Evolutionary conservation across 2,797 vertebrate genomes (phyloP).

Genomic region (Characodon lateralis): DNA sequence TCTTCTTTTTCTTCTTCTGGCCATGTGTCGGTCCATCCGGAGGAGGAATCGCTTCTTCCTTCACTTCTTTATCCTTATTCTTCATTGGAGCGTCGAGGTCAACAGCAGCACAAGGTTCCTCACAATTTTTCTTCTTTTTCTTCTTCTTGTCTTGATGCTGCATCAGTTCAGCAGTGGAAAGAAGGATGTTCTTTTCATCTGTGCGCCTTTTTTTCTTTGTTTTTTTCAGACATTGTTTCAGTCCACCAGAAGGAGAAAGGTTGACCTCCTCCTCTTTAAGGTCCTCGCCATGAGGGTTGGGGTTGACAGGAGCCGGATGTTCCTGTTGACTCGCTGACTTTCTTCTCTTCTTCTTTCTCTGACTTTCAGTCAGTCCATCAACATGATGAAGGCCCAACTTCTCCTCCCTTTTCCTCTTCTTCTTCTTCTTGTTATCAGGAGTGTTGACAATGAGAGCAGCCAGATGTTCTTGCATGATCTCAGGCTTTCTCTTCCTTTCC

Average conservation of each 20-base stretch:
- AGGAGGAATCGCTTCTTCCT: not conserved
- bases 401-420: not conserved
- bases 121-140: constrained; percentile 3
- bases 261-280: not conserved
- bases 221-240: not conserved
- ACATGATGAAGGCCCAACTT: not conserved
- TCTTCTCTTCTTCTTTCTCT: constrained; percentile 11
- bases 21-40: not conserved
- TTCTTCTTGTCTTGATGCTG: not conserved
- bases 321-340: not conserved
- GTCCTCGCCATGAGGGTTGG: not conserved
- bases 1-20: constrained; percentile 4
- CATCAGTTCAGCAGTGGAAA: not conserved
- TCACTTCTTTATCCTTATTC: constrained; percentile 7
- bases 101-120: not conserved
- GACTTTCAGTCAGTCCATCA: not conserved
- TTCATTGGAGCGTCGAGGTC: not conserved
- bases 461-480: constrained; percentile 1
- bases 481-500: constrained; percentile 21
- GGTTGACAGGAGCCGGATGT: not conserved
- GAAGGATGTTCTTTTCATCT: too few relatives aligned
- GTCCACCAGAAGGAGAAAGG: too few relatives aligned
- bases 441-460: not conserved
- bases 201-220: not conserved
- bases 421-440: not conserved